Base-by-base conservation (phyloP, 2,888 invertebrate genomes). In the Drosophila rubida region DNA sequence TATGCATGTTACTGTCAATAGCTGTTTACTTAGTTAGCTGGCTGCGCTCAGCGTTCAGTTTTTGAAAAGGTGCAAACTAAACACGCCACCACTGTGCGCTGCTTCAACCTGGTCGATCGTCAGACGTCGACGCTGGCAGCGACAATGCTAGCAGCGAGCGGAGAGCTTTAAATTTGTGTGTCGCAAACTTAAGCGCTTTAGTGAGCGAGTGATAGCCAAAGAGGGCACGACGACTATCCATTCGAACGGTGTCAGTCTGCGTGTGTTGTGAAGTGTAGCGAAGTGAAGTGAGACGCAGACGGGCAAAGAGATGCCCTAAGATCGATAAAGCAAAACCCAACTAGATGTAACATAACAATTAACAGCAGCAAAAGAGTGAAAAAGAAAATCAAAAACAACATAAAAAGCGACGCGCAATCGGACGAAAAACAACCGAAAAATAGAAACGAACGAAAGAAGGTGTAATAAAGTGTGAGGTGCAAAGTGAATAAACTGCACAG, bases 151-250 rank as follows among this genome's bases (percentile, higher is more conserved):
- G 48, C 49, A 37, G 35, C 51, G 39, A 73, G 73, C 62, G 16
- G 44, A 14, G 23, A 55, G 55, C 44, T 44, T 81, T 83, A 77
- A 80, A 74, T 73, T 68, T 66, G 77, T 62, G 54, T 53, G 77
- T 65, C 65, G 67, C 78, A 66, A 69, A 77, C 69, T 77, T 69
- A 59, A 62, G 53, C 59, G 60, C 51, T 78, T 77, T 63, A 77
- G 77, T 86, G 50, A 80, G 71, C 78, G 66, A 59, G 58, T 64
- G 67, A 80, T 83, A 74, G 80, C 74, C 83, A 66, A 71, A 69
- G 66, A 71, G 69, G 74, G 80, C 86, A 70, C 64, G 64, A 82
- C 67, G 59, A 63, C 58, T 78, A 46, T 45, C 37, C 32, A 19
- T 42, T 39, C 61, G 42, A 45, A 41, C 68, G 51, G 72, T 67